Conservation (phyloP, 2,888 invertebrate genomes). For the Parapristionchus giblindavisi region DNA sequence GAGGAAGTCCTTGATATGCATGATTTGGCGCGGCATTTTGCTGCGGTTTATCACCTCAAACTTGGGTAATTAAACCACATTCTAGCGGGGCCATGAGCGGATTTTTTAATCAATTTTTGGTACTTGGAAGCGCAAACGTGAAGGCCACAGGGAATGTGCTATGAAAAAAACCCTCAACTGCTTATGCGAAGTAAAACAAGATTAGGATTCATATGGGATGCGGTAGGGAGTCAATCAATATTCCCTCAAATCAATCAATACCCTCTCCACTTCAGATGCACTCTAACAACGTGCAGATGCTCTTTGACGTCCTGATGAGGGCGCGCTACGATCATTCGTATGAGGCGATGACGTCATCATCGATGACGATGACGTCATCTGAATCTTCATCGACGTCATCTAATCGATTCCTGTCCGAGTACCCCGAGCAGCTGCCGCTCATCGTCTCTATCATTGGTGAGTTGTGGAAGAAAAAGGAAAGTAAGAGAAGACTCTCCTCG, state of each 20-base stretch:
- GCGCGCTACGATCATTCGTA: constrained; percentile 43
- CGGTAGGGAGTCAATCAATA: not conserved
- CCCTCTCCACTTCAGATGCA: constrained; percentile 45
- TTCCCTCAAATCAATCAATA: too few relatives aligned
- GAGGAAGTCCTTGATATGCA: constrained; percentile 98
- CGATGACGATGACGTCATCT: not conserved
- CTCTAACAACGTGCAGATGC: constrained; percentile 45
- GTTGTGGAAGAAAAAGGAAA: too few relatives aligned
- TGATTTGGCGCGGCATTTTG: constrained; percentile 92
- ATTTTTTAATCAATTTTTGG: too few relatives aligned
- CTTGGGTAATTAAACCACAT: too few relatives aligned
- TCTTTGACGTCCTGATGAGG: constrained; percentile 43
- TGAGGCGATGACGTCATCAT: not conserved
- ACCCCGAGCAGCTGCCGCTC: constrained; percentile 23
- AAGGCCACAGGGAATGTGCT: too few relatives aligned
- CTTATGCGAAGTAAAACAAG: too few relatives aligned
- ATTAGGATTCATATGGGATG: too few relatives aligned
- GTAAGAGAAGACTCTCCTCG: too few relatives aligned
- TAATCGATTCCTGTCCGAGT: constrained; percentile 13
- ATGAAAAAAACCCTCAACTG: too few relatives aligned
- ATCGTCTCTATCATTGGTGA: constrained; percentile 40
- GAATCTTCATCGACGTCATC: constrained; percentile 6
- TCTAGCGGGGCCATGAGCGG: too few relatives aligned
- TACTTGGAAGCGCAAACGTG: too few relatives aligned
- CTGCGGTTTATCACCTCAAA: too few relatives aligned